Percentiles rank a stretch among this genome's conserved stretches.
These are phyloP conservation scores for Phocides pigmalion DNA, from an alignment of 1,140 invertebrate genomes.

Conservation along the genomic window DNA sequence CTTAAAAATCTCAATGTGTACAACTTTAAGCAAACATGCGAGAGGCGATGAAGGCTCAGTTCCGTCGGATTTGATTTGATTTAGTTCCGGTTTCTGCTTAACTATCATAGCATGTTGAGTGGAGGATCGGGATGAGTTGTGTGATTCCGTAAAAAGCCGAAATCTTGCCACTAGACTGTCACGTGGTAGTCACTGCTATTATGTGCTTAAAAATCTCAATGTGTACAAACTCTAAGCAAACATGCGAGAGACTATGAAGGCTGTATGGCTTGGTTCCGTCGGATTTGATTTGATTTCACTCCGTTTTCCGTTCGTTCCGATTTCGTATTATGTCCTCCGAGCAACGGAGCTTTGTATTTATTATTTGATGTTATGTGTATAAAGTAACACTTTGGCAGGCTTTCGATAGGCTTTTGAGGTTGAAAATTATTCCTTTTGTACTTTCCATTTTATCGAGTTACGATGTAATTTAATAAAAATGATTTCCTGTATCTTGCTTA, in stretches of 20 bases:
- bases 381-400: slow-evolving; percentile 20
- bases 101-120: too few relatives aligned
- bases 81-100: slow-evolving; percentile 13
- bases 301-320: slow-evolving; percentile 20
- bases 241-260: slow-evolving; percentile 11
- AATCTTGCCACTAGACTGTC: too few relatives aligned
- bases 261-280: slow-evolving; percentile 13
- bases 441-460: not conserved
- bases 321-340: slow-evolving; percentile 16
- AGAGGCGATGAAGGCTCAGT: slow-evolving; percentile 14
- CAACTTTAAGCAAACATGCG: slow-evolving; percentile 4
- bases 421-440: slow-evolving; percentile 5
- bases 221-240: slow-evolving; percentile 6
- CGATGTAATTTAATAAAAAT: not conserved
- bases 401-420: not conserved
- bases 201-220: not conserved
- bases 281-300: slow-evolving; percentile 15
- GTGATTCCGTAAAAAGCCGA: too few relatives aligned
- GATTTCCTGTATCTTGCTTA: too few relatives aligned
- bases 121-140: too few relatives aligned
- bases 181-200: too few relatives aligned
- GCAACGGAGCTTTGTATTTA: not conserved
- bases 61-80: slow-evolving; percentile 14
- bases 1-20: not conserved
- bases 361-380: slow-evolving; percentile 13